Evolutionary conservation across 2,888 invertebrate genomes (phyloP), one percentile per base, ranked within the genome.

Genomic region (Rutpela maculata): DNA sequence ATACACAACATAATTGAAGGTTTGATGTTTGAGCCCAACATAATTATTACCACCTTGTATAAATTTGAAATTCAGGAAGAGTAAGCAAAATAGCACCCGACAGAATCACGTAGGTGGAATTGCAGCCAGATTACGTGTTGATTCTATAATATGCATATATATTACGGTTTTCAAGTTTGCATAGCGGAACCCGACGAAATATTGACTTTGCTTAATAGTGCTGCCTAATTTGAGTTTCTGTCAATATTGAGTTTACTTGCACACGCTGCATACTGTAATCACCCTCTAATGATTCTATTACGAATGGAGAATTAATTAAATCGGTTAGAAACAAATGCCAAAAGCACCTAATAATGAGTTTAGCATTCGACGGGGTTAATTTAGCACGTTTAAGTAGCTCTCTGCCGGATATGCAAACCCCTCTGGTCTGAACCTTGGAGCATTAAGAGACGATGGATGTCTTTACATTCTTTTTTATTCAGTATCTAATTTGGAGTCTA

Each of bases 61-160:
- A 50, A 17, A 60, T 12, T 70, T 60, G 60, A 43, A 50, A 70
- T 70, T 70, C 70, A 60, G 70, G 17, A 35, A 35, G 18, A 38
- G 60, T 43, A 43, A 60, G 60, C 70, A 43, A 70, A 59, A 18
- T 31, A 70, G 59, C 60, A 17, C 22, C 59, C 59, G 22, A n/a
- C 70, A 19, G 38, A 59, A 17, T 50, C 62, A 63, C 55, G 62
- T 63, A 72, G 62, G 26, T 31, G 31, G 63, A 72, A 72, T 59
- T 50, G 55, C 63, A 72, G 65, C 66, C 62, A 57, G 68, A 78
- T 81, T 78, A 81, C 79, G 81, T 81, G 81, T 81, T 81, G 81
- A 81, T 79, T 79, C 78, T 67, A 67, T 76, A 74, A 81, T 79
- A 79, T 76, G 81, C 77, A 78, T 80, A 76, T 76, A 72, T 75